These are phyloP conservation scores for Antigone vipio DNA, from an alignment of 2,113 vertebrate genomes.

Conservation along the genomic window DNA sequence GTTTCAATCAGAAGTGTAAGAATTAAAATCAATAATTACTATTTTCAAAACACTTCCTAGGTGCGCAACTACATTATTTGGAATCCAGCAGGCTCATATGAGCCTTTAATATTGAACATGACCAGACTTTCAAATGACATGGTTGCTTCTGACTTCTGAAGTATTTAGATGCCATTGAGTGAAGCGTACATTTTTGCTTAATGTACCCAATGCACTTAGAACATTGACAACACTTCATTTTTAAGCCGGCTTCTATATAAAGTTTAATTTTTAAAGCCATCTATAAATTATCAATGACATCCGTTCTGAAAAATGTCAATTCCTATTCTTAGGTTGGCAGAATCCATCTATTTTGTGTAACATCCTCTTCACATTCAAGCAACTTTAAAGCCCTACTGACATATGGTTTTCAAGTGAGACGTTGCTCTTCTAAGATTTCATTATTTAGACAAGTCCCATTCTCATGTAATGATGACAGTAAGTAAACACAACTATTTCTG, in stretches of 20 bases:
- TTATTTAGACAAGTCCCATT: background rate
- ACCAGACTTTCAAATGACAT: background rate
- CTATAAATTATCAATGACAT: constrained; percentile 66
- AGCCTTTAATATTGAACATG: background rate
- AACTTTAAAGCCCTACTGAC: background rate
- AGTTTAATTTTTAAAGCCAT: constrained; percentile 64
- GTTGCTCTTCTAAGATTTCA: background rate
- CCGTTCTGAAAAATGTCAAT: constrained; percentile 45
- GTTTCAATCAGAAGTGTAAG: background rate
- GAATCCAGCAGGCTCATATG: background rate
- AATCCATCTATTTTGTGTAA: constrained; percentile 8
- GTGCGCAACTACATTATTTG: background rate
- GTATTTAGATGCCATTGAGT: constrained; percentile 15
- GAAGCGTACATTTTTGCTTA: background rate
- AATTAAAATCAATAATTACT: background rate
- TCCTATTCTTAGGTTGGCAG: constrained; percentile 7
- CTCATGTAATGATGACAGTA: background rate
- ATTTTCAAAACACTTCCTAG: background rate
- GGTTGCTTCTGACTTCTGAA: constrained; percentile 7
- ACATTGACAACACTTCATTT: constrained; percentile 52
- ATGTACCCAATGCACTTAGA: constrained; percentile 45
- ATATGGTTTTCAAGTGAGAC: background rate
- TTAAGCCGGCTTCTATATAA: constrained; percentile 6
- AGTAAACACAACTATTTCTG: background rate
- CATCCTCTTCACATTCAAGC: background rate